A percentile compares a stretch with the other conserved stretches of the same genome.
These are phyloP conservation scores for Cetonia aurata DNA, from an alignment of 2,888 invertebrate species.

Conservation along the genomic window DNA sequence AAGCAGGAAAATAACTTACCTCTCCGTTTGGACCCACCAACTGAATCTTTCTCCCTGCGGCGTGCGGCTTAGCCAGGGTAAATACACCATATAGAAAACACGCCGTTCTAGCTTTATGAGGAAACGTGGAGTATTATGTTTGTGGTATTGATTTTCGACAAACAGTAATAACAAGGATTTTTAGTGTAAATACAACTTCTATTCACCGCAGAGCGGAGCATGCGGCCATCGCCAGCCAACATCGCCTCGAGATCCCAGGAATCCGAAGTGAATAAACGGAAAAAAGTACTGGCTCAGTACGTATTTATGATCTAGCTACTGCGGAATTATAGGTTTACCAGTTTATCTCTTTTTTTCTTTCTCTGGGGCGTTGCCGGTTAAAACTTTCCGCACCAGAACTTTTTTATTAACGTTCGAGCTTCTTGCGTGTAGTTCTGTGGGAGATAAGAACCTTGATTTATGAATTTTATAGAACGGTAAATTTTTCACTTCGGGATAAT, in stretches of 20 bases:
- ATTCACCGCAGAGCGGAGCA: neutral
- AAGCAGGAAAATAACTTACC: constrained; percentile 16
- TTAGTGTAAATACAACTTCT: constrained; percentile 16
- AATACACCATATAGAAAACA: constrained; percentile 42
- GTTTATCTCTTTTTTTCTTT: too few relatives aligned
- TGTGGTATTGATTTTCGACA: constrained; percentile 18
- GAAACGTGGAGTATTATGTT: constrained; percentile 8
- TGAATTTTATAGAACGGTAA: too few relatives aligned
- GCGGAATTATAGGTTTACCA: too few relatives aligned
- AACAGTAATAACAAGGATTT: constrained; percentile 27
- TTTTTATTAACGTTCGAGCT: constrained; percentile 20
- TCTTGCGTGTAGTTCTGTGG: neutral
- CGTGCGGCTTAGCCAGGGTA: constrained; percentile 35
- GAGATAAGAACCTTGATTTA: too few relatives aligned
- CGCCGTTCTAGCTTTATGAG: constrained; percentile 11
- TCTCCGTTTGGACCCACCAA: neutral
- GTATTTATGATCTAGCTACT: too few relatives aligned
- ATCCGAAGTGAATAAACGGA: too few relatives aligned
- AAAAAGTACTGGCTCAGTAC: too few relatives aligned
- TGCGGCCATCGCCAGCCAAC: too few relatives aligned
- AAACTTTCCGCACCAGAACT: constrained; percentile 10
- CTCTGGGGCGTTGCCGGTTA: neutral
- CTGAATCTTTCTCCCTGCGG: neutral
- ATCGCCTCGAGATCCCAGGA: neutral
- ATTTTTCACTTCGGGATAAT: too few relatives aligned